Base-by-base conservation (phyloP, 2,888 invertebrate genomes). In the Lutraria lutraria region DNA sequence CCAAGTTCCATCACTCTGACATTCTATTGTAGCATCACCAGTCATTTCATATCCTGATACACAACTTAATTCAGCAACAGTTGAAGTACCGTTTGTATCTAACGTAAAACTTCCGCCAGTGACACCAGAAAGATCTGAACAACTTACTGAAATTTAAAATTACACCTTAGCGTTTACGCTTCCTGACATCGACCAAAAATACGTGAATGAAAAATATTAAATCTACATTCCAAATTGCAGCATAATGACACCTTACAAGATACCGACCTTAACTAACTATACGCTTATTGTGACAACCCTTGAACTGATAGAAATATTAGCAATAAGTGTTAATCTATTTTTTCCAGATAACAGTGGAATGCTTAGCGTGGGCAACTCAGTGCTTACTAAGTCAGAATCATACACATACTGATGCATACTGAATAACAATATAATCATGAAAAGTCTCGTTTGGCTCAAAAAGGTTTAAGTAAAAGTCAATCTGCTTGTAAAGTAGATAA, bases 1-100 rank as follows among this genome's bases (percentile, higher is more conserved):
- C 85, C 85, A 85, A 0, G 85, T 56, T 0, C 85, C 85, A 80
- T 85, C 79, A 25, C 80, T 85, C n/a, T 60, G 80, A 60, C 85
- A 85, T 43, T 79, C 31, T 16, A 85, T 56, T 34, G 80, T 60
- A 16, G 31, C 25, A n/a, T 53, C 80, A 2, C 76, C 76, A 0
- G 19, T 34, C 16, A 85, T 12, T 25, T 16, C 21, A 43, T 85
- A 85, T 13, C 60, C 80, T 29, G 76, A 54, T 31, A 1, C 56
- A 80, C 85, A 85, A 4, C 19, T 6, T 21, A 60, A 34, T 21
- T 29, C 56, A 52, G 85, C 85, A 0, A 53, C 31, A 13, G 85
- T 53, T 34, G 85, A 56, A 29, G 85, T 85, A 10, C 85, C 85
- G 31, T 85, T 56, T 16, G 85, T 53, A 21, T 54, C 54, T 31